phyloP scores from a whole-genome alignment of 2,888 invertebrate genomes.

The Callyntrura guangdongensis region DNA sequence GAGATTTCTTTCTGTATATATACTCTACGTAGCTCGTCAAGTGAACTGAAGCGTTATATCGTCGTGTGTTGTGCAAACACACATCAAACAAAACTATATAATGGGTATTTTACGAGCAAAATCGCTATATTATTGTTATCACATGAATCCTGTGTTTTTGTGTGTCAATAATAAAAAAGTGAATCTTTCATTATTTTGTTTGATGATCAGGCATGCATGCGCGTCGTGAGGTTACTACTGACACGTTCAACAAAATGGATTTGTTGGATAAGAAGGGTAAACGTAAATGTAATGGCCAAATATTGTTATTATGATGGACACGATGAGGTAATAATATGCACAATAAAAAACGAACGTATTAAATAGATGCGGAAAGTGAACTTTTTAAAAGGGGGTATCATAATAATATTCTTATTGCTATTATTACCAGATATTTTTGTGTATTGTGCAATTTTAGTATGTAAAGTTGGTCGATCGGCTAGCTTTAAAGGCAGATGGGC shows the following conservation, averaged over 20 bases:
- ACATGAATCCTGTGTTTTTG: background rate
- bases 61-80: slow-evolving; percentile 53
- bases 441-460: slow-evolving; percentile 23
- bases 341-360: background rate
- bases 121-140: background rate
- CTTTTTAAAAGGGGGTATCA: background rate
- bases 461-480: background rate
- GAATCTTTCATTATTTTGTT: slow-evolving; percentile 22
- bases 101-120: slow-evolving; percentile 35
- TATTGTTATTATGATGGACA: slow-evolving; percentile 12
- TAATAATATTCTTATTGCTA: background rate
- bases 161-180: slow-evolving; percentile 49
- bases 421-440: background rate
- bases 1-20: slow-evolving; percentile 11
- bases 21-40: background rate
- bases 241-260: slow-evolving; percentile 3
- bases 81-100: background rate
- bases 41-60: slow-evolving; percentile 25
- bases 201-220: slow-evolving; percentile 8
- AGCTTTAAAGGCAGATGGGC: background rate
- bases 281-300: background rate
- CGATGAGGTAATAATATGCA: slow-evolving; percentile 28
- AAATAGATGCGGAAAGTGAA: slow-evolving; percentile 33
- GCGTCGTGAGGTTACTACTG: slow-evolving; percentile 38
- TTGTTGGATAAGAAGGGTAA: slow-evolving; percentile 1